Percentiles rank a stretch among this genome's conserved stretches.
Evolutionary conservation across 2,797 vertebrate species (phyloP).

Genomic region (Crypturellus tataupa): DNA sequence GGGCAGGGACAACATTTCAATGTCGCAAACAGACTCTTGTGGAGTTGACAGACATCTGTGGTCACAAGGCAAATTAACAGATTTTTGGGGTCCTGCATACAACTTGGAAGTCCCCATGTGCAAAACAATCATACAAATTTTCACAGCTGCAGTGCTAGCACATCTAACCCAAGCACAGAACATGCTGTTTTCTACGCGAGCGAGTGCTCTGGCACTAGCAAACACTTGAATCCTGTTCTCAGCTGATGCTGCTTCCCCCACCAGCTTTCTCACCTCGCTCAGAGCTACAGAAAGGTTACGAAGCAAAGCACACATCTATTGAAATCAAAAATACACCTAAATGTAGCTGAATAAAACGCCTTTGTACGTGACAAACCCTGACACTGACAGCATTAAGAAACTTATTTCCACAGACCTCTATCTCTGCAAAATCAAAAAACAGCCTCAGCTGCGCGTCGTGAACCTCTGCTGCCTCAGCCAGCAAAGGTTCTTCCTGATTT

Average conservation of each 20-base stretch:
- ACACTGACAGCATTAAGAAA: not conserved
- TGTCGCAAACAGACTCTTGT: no score
- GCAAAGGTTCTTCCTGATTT: constrained; percentile 3
- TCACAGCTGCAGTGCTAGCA: not conserved
- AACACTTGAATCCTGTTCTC: not conserved
- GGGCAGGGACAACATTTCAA: no score
- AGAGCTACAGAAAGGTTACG: not conserved
- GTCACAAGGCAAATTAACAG: not conserved
- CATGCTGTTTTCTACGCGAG: not conserved
- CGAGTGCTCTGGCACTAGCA: not conserved
- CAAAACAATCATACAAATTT: not conserved
- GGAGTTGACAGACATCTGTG: rapidly evolving
- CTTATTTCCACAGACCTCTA: not conserved
- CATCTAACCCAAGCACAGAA: not conserved
- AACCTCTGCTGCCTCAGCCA: not conserved
- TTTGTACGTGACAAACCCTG: not conserved
- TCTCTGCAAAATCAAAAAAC: not conserved
- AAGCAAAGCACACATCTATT: not conserved
- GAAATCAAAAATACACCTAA: not conserved
- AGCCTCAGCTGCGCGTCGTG: not conserved
- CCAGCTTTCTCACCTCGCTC: not conserved
- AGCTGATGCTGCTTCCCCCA: not conserved
- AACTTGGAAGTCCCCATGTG: not conserved
- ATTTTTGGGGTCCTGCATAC: not conserved
- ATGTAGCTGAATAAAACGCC: not conserved